These are phyloP conservation scores for Muscicapa adusta DNA, from an alignment of 2,113 vertebrate species.

Conservation along the genomic window DNA sequence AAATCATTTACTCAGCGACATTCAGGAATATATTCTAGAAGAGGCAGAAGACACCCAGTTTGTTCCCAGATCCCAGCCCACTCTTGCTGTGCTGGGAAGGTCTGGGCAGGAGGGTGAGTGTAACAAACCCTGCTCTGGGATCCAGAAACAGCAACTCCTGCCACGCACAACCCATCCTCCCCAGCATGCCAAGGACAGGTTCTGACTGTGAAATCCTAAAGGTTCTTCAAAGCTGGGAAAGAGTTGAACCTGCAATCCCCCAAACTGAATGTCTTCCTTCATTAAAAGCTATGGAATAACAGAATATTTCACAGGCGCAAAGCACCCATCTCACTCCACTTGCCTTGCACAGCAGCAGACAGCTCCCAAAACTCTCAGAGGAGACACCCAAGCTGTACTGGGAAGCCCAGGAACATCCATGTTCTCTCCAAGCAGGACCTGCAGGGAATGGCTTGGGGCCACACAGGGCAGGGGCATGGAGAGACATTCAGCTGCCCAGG, in stretches of 20 bases:
- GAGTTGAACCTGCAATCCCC: background rate
- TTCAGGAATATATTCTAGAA: background rate
- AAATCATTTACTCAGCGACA: background rate
- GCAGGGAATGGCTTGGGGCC: background rate
- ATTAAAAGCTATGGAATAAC: background rate
- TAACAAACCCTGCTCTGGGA: background rate
- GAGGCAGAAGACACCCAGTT: background rate
- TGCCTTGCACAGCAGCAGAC: background rate
- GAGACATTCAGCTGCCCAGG: background rate
- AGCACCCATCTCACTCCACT: background rate
- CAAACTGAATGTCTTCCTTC: background rate
- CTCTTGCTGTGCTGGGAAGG: background rate
- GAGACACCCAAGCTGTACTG: background rate
- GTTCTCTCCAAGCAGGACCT: background rate
- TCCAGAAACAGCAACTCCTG: background rate
- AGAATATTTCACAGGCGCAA: background rate
- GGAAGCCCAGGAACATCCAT: fast-evolving
- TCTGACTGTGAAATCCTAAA: background rate
- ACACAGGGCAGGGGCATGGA: background rate
- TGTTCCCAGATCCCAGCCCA: background rate
- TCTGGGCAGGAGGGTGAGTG: background rate
- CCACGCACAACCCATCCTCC: background rate
- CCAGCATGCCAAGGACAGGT: background rate
- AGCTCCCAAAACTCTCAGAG: background rate
- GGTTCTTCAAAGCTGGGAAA: background rate